phyloP scores from a whole-genome alignment of 1,140 invertebrate species.

The Drosophila orena region DNA sequence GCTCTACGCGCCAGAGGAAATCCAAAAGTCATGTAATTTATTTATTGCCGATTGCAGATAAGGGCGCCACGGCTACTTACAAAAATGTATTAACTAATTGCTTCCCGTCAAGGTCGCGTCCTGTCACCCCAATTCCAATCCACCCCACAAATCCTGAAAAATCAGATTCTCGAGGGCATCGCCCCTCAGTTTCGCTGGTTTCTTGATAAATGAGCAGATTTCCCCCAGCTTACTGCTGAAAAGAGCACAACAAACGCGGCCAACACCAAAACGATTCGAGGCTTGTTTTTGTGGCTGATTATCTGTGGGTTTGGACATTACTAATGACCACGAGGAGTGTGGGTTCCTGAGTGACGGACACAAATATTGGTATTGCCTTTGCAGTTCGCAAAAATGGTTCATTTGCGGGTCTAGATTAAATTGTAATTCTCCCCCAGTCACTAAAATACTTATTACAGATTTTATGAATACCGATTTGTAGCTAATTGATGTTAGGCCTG shows the following conservation, averaged over 20 bases:
- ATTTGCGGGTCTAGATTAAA: background rate
- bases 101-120: slow-evolving; percentile 52
- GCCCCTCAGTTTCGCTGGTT: slow-evolving; percentile 22
- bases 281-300: slow-evolving; percentile 37
- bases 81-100: slow-evolving; percentile 77
- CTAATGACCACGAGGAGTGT: slow-evolving; percentile 31
- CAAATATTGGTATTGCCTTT: slow-evolving; percentile 30
- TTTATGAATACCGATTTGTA: too few relatives aligned
- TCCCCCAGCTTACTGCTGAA: slow-evolving; percentile 6
- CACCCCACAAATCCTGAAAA: slow-evolving; percentile 19
- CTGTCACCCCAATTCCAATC: slow-evolving; percentile 7
- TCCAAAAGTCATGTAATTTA: slow-evolving; percentile 69
- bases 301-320: slow-evolving; percentile 17
- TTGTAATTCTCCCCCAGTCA: background rate
- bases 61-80: slow-evolving; percentile 42
- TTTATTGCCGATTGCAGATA: slow-evolving; percentile 74
- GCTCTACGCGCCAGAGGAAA: background rate
- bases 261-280: slow-evolving; percentile 32
- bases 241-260: slow-evolving; percentile 13
- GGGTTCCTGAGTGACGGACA: slow-evolving; percentile 23
- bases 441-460: too few relatives aligned
- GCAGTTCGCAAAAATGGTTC: background rate
- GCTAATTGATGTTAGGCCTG: too few relatives aligned
- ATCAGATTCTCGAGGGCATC: slow-evolving; percentile 58
- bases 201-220: slow-evolving; percentile 57